Conservation (phyloP, 2,888 invertebrate genomes). For the Campoplex capitator region DNA sequence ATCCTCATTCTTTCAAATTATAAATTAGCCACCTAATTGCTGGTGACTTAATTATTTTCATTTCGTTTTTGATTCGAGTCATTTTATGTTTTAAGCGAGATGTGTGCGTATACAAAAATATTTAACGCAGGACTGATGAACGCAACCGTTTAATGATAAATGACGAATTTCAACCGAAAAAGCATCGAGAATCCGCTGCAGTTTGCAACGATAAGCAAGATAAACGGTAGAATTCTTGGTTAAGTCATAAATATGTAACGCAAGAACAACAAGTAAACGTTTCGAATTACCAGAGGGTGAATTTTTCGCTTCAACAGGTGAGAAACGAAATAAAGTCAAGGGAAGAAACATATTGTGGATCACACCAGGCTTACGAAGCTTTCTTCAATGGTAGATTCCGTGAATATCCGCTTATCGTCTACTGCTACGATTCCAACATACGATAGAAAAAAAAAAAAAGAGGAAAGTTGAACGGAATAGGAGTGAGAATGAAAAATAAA, state of each 20-base stretch:
- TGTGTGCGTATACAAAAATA: no score
- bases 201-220: background rate
- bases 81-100: background rate
- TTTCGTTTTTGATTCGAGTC: background rate
- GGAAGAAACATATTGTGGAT: background rate
- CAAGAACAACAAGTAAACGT: background rate
- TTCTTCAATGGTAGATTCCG: background rate
- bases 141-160: background rate
- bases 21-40: background rate
- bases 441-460: background rate
- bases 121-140: background rate
- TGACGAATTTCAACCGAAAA: background rate
- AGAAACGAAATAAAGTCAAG: background rate
- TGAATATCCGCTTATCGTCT: background rate
- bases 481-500: background rate
- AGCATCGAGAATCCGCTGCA: background rate
- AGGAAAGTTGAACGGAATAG: background rate
- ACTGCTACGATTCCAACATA: background rate
- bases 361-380: background rate
- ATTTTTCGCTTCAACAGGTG: constrained; percentile 8
- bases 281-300: background rate
- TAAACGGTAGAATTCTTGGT: background rate
- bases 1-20: background rate
- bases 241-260: background rate
- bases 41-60: background rate